Evolutionary conservation across 1,140 invertebrate genomes (phyloP), one percentile per base, ranked within the genome.

Genomic region (Drosophila micromelanica): DNA sequence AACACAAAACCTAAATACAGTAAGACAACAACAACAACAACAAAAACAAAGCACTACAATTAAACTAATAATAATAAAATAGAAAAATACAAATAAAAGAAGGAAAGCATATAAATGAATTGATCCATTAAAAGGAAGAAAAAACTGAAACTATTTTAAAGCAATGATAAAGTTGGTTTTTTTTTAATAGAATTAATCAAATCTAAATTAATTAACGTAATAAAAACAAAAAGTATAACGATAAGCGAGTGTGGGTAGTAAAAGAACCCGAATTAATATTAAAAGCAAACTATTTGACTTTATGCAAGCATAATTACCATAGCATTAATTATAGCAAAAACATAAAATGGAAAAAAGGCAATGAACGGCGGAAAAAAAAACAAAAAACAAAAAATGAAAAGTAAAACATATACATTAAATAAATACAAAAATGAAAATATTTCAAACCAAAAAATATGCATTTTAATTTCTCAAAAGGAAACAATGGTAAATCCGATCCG

Each of bases 361-460:
- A 38, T 54, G 13, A 37, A 56, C 30, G 57, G 45, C 20, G 20
- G 3, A 23, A 23, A 23, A 23, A 23, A 20, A 20, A 20, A 30
- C 35, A 17, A 30, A n/a, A n/a, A n/a, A n/a, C n/a, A n/a, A n/a
- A n/a, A 46, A 23, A 55, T 17, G 51, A 27, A 65, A 40, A 30
- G 27, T 17, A 59, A 35, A 54, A 45, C 55, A 84, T 69, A 81
- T 72, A 73, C 76, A 85, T 82, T 45, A 86, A 85, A 77, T 81
- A 85, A 86, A 85, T 52, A 80, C 45, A 52, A 80, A 78, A 77
- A 56, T 81, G 82, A 85, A 85, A 87, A 87, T 87, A 85, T 86
- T 81, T 86, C 78, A 87, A 85, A 43, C 48, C 43, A 81, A 62
- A 62, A 42, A 42, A 15, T n/a, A n/a, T 13, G 38, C 15, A 17